Evolutionary conservation across 2,113 vertebrate species (phyloP).

Genomic region (Eptatretus burgeri): DNA sequence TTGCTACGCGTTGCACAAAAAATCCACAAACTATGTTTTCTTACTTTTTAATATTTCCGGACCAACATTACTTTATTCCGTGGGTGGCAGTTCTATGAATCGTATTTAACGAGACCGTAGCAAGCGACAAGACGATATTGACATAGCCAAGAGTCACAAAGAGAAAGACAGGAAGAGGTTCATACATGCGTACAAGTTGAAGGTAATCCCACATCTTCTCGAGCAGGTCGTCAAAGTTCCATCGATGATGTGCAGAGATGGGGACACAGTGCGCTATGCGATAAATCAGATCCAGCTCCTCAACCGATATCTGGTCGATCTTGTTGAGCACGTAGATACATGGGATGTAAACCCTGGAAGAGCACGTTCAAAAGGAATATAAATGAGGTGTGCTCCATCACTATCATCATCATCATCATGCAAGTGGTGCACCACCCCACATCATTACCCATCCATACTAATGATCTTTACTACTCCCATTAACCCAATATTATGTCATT

Average conservation of each 20-base stretch:
- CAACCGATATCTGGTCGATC: constrained; percentile 94
- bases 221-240: constrained; percentile 94
- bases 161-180: constrained; percentile 4
- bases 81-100: too few relatives aligned
- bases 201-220: constrained; percentile 91
- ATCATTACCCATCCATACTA: too few relatives aligned
- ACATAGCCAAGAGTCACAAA: neutral
- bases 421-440: too few relatives aligned
- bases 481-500: too few relatives aligned
- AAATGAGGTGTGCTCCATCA: neutral
- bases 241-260: constrained; percentile 88
- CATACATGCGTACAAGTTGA: constrained; percentile 75
- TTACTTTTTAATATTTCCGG: neutral
- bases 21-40: neutral
- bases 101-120: too few relatives aligned
- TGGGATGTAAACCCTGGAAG: constrained; percentile 60
- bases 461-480: too few relatives aligned
- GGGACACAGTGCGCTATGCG: constrained; percentile 94
- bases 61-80: neutral
- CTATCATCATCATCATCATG: too few relatives aligned
- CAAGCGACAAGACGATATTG: too few relatives aligned
- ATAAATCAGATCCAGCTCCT: constrained; percentile 90
- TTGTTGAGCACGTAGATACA: constrained; percentile 96
- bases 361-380: constrained; percentile 8
- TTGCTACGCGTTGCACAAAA: too few relatives aligned